phyloP scores from a whole-genome alignment of 2,888 invertebrate genomes.

The Synergus laeviventris region DNA sequence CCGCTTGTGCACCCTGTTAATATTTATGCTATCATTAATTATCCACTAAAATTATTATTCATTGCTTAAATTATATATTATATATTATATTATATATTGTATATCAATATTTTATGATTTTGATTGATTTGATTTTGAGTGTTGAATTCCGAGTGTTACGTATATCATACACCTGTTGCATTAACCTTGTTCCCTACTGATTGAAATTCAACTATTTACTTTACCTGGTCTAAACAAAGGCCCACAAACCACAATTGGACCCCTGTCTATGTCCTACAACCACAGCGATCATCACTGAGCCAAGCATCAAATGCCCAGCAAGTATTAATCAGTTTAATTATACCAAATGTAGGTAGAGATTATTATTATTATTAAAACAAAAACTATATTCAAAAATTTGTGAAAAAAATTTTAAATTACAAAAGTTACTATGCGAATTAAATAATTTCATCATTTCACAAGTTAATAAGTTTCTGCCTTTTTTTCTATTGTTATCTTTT shows the following conservation, averaged over 20 bases:
- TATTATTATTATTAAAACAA: background rate
- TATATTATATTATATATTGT: no score
- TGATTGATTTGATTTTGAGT: background rate
- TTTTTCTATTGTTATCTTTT: background rate
- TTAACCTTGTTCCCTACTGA: slow-evolving; percentile 4
- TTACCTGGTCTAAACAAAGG: slow-evolving; percentile 9
- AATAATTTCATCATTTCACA: background rate
- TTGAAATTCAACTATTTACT: slow-evolving; percentile 37
- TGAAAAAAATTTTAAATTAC: background rate
- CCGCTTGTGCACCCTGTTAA: no score
- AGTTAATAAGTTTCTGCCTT: background rate
- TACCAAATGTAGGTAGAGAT: background rate
- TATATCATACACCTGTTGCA: slow-evolving; percentile 25
- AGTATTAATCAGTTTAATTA: slow-evolving; percentile 19
- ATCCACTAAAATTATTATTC: no score
- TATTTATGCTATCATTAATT: no score
- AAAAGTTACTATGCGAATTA: background rate
- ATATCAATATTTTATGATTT: no score
- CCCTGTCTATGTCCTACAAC: slow-evolving; percentile 20
- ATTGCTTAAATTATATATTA: no score
- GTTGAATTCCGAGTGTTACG: slow-evolving; percentile 7
- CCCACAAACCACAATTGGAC: slow-evolving; percentile 31
- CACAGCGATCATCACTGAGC: background rate
- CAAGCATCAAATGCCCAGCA: background rate
- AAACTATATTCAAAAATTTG: no score